These are phyloP conservation scores for Drosophila nigromelanica DNA, from an alignment of 1,140 invertebrate genomes.

Conservation along the genomic window DNA sequence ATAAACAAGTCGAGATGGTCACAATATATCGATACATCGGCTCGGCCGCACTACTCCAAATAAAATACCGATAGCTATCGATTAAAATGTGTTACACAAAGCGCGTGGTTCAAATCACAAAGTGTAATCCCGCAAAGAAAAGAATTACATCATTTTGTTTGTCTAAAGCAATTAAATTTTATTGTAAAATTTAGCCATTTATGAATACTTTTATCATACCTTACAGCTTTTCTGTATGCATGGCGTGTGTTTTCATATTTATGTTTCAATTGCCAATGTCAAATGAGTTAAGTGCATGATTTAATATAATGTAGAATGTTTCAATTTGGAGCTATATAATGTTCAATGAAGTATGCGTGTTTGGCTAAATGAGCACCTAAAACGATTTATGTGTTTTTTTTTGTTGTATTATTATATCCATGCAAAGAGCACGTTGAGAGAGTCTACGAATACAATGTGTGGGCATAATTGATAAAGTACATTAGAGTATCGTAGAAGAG, in stretches of 20 bases:
- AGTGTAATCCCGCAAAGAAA: slow-evolving; percentile 11
- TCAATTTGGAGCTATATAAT: slow-evolving; percentile 46
- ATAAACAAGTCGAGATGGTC: slow-evolving; percentile 38
- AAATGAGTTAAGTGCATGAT: slow-evolving; percentile 50
- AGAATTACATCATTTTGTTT: slow-evolving; percentile 11
- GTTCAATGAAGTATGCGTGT: slow-evolving; percentile 44
- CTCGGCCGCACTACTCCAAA: background rate
- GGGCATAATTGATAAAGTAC: slow-evolving; percentile 24
- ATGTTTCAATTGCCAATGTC: slow-evolving; percentile 19
- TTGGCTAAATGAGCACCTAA: slow-evolving; percentile 63
- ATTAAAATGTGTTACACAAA: background rate
- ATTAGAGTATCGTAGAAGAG: slow-evolving; percentile 37
- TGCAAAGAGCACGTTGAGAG: slow-evolving; percentile 63
- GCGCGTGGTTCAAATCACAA: background rate
- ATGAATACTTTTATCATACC: slow-evolving; percentile 58
- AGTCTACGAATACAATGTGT: slow-evolving; percentile 59
- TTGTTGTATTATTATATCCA: slow-evolving; percentile 45
- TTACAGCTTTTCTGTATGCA: slow-evolving; percentile 51
- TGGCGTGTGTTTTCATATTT: slow-evolving; percentile 45
- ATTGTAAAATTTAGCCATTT: slow-evolving; percentile 73
- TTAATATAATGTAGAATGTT: slow-evolving; percentile 42
- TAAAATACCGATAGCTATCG: slow-evolving; percentile 7
- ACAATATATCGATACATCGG: slow-evolving; percentile 12
- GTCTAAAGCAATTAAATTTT: slow-evolving; percentile 74
- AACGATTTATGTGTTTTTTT: slow-evolving; percentile 32